Conservation (phyloP, 1,140 invertebrate species). For the Drosophila ohnishii region DNA sequence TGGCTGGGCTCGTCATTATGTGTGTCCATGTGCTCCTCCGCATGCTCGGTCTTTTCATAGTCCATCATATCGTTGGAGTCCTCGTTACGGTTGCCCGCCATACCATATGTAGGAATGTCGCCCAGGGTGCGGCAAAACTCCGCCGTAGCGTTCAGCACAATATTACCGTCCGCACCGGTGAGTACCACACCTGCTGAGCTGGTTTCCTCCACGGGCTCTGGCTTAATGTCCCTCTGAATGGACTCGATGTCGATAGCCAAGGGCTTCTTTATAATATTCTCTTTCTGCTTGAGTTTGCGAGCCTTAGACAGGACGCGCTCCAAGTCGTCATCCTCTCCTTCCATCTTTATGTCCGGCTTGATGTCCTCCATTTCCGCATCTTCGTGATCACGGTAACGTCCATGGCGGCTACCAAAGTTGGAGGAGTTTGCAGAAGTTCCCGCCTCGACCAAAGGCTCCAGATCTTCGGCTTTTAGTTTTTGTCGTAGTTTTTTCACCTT, state of each 20-base stretch:
- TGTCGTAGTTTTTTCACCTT: constrained; percentile 87
- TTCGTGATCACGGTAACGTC: constrained; percentile 68
- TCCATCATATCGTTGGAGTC: constrained; percentile 91
- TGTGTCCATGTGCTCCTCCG: constrained; percentile 64
- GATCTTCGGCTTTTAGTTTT: constrained; percentile 86
- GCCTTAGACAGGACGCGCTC: constrained; percentile 90
- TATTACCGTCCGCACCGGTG: constrained; percentile 84
- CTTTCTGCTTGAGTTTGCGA: constrained; percentile 88
- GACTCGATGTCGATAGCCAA: constrained; percentile 82
- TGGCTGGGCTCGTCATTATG: constrained; percentile 52
- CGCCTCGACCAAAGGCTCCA: constrained; percentile 78
- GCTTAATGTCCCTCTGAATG: constrained; percentile 82
- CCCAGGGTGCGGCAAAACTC: constrained; percentile 98
- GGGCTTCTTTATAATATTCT: constrained; percentile 83
- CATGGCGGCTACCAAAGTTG: constrained; percentile 85
- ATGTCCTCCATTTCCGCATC: constrained; percentile 83
- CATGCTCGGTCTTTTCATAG: constrained; percentile 64
- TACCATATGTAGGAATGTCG: constrained; percentile 96
- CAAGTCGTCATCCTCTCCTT: constrained; percentile 88
- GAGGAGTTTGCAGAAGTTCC: constrained; percentile 75
- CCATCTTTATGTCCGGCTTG: constrained; percentile 86
- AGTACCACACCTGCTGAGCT: constrained; percentile 23
- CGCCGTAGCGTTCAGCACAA: constrained; percentile 96
- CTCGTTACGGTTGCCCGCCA: constrained; percentile 94
- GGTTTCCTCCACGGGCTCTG: constrained; percentile 82